A percentile compares a stretch with the other conserved stretches of the same genome.
Conservation (phyloP, 2,888 invertebrate genomes). For the Pyralis farinalis region DNA sequence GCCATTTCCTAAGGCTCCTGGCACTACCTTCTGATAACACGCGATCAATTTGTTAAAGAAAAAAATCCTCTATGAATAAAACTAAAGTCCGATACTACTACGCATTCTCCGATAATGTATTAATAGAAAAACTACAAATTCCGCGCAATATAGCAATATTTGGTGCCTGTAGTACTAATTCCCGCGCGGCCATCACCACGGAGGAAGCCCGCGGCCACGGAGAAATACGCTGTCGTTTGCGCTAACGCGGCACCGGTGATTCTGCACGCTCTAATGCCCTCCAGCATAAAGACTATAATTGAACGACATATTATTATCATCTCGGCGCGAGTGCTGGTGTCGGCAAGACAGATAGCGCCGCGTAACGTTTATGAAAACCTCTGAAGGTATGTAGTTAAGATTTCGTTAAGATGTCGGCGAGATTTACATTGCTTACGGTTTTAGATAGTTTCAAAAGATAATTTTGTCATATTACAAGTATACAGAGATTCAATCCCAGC, state of each 20-base stretch:
- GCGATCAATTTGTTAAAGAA: too few relatives aligned
- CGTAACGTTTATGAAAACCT: conserved; percentile 8
- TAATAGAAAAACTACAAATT: too few relatives aligned
- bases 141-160: not conserved
- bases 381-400: conserved; percentile 9
- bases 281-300: conserved; percentile 5
- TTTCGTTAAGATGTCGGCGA: conserved; percentile 6
- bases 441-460: conserved; percentile 1
- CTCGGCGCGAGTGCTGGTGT: not conserved
- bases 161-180: conserved; percentile 19
- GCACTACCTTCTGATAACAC: too few relatives aligned
- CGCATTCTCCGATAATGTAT: too few relatives aligned
- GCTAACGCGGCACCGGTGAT: conserved; percentile 11
- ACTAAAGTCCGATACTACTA: too few relatives aligned
- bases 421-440: conserved; percentile 2
- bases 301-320: conserved; percentile 3
- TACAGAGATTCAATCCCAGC: too few relatives aligned
- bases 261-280: conserved; percentile 6
- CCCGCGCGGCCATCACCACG: conserved; percentile 15
- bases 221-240: conserved; percentile 23
- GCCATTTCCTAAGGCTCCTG: too few relatives aligned
- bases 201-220: conserved; percentile 21
- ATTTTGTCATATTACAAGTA: too few relatives aligned
- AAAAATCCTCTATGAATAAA: too few relatives aligned
- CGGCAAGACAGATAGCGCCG: conserved; percentile 8